A percentile compares a stretch with the other conserved stretches of the same genome.
phyloP scores from a whole-genome alignment of 2,888 invertebrate genomes.

The Caenorhabditis virilis region DNA sequence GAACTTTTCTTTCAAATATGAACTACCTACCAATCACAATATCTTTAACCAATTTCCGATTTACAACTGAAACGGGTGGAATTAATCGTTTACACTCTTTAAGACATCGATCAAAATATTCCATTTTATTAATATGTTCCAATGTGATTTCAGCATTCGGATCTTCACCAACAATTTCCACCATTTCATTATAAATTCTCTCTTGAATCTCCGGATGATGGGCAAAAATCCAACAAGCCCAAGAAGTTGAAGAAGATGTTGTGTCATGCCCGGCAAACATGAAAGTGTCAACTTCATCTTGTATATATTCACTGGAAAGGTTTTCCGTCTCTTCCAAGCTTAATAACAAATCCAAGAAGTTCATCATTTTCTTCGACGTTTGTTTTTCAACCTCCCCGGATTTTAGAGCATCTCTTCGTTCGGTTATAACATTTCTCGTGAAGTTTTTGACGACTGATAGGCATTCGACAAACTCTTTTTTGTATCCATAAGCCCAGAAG shows the following conservation, averaged over 20 bases:
- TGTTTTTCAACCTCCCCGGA: constrained; percentile 26
- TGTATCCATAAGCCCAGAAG: too few relatives aligned
- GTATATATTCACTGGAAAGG: constrained; percentile 70
- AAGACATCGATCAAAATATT: constrained; percentile 52
- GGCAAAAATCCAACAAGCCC: constrained; percentile 69
- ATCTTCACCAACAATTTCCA: constrained; percentile 23
- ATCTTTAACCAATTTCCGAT: constrained; percentile 43
- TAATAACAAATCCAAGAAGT: constrained; percentile 72
- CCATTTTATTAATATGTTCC: constrained; percentile 54
- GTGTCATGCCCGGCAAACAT: constrained; percentile 72
- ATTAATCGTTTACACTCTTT: constrained; percentile 51
- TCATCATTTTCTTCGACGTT: constrained; percentile 49
- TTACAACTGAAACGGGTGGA: constrained; percentile 49
- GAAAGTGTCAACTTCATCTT: constrained; percentile 70
- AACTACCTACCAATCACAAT: constrained; percentile 21
- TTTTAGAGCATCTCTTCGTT: constrained; percentile 12
- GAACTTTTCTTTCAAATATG: not conserved
- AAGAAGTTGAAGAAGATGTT: constrained; percentile 70
- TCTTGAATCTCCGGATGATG: constrained; percentile 69
- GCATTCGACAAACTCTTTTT: too few relatives aligned
- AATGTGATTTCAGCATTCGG: constrained; percentile 61
- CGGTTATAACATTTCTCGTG: too few relatives aligned
- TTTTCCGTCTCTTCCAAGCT: constrained; percentile 68
- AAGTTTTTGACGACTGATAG: too few relatives aligned
- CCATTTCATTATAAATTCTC: constrained; percentile 42